Evolutionary conservation across 2,888 invertebrate species (phyloP).

Genomic region (Drosophila infuscata): DNA sequence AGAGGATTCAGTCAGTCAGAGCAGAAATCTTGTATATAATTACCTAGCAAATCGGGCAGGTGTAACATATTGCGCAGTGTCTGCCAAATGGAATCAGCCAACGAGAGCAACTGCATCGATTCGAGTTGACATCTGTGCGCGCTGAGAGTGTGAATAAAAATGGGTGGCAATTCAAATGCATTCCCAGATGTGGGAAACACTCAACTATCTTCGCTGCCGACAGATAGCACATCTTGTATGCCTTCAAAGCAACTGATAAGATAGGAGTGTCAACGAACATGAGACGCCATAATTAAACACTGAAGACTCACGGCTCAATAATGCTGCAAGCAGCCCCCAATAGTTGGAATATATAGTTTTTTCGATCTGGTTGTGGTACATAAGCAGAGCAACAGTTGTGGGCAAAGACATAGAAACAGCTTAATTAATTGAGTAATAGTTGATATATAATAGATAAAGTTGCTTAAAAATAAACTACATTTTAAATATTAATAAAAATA

Average conservation of each 20-base stretch:
- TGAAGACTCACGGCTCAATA: constrained; percentile 19
- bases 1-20: not conserved
- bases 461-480: not conserved
- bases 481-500: constrained; percentile 17
- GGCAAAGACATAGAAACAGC: not conserved
- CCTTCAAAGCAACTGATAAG: constrained; percentile 35
- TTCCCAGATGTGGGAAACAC: constrained; percentile 7
- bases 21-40: not conserved
- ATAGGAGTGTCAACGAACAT: constrained; percentile 36
- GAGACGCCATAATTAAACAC: constrained; percentile 46
- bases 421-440: not conserved
- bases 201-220: constrained; percentile 16
- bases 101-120: constrained; percentile 36
- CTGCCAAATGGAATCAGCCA: constrained; percentile 54
- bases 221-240: constrained; percentile 36
- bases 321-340: not conserved
- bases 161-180: constrained; percentile 44
- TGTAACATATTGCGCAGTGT: constrained; percentile 50
- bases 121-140: constrained; percentile 45
- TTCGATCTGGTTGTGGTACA: constrained; percentile 33
- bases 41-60: constrained; percentile 67
- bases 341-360: constrained; percentile 7
- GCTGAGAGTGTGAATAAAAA: constrained; percentile 27
- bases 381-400: constrained; percentile 5
- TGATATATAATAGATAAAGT: no score